Evolutionary conservation across 2,888 invertebrate genomes (phyloP), one percentile per base, ranked within the genome.

Genomic region (Microplitis manilae): DNA sequence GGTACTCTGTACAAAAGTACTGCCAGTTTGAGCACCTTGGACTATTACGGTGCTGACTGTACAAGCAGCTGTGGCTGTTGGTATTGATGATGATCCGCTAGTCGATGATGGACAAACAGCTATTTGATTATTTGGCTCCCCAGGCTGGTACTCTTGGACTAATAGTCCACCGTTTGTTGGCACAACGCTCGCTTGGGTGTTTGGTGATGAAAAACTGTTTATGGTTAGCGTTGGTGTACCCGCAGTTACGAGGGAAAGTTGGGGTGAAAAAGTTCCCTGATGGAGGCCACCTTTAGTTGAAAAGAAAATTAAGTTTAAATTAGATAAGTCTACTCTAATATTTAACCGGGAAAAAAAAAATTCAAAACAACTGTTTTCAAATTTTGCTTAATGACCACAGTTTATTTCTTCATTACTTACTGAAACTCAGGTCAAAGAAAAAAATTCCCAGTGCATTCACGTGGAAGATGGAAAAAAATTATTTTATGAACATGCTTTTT

Each of bases 101-200:
- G 86, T 84, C 87, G 91, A 85, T 87, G 91, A 85, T 88, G 90
- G 83, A 91, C 90, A 84, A 73, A 78, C 80, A 85, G 83, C 91
- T 88, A 86, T 91, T 90, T 85, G 91, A 65, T 50, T 50, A 50
- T 67, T 79, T 41, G 40, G 61, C 15, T 15, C 64, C 41, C 68
- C n/a, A 84, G 92, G 90, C 86, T 92, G 92, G 79, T 89, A 88
- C 88, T 92, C 88, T 82, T 88, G 88, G 80, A 88, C 88, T 41
- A 89, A 82, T 17, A 89, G 81, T 61, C 88, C 87, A 41, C 87
- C 87, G 61, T 85, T 86, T 71, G 86, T 86, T 17, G 88, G 87
- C 73, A 85, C 86, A 17, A 87, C 85, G 72, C 79, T 85, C 7
- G 82, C 83, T 60, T 83, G 79, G 40, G 81, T 84, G 76, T 86